Evolutionary conservation across 2,888 invertebrate genomes (phyloP).

Genomic region (Chouioia cunea): DNA sequence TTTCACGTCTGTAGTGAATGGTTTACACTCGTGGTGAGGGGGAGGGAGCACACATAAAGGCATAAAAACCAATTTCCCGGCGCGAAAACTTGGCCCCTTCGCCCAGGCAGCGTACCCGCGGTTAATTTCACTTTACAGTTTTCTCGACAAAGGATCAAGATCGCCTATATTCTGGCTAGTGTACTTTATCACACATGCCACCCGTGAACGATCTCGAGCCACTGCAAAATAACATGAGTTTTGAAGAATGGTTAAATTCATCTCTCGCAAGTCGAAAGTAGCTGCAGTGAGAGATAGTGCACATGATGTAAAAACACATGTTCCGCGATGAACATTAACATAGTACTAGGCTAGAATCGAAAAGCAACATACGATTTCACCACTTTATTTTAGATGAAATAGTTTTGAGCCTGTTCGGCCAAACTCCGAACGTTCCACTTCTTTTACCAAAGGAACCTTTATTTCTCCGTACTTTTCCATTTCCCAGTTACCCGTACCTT

Average conservation of each 20-base stretch:
- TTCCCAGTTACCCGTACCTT: no score
- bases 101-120: conserved; percentile 10
- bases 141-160: conserved; percentile 13
- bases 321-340: no score
- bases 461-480: no score
- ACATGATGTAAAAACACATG: no score
- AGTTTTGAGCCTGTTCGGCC: no score
- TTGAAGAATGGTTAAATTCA: background rate
- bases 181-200: conserved; percentile 25
- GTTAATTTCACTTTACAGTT: conserved; percentile 42
- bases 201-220: conserved; percentile 16
- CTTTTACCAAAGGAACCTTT: no score
- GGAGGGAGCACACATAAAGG: background rate
- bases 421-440: no score
- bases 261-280: background rate
- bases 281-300: background rate
- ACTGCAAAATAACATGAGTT: conserved; percentile 20
- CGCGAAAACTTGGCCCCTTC: background rate
- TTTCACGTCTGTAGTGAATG: no score
- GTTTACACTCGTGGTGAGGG: background rate
- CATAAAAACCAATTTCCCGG: conserved; percentile 27
- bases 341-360: no score
- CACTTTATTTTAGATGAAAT: no score
- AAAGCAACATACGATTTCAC: no score
- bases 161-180: conserved; percentile 5